Conservation (phyloP, 2,113 vertebrate species). For the Thalassoma bifasciatum region DNA sequence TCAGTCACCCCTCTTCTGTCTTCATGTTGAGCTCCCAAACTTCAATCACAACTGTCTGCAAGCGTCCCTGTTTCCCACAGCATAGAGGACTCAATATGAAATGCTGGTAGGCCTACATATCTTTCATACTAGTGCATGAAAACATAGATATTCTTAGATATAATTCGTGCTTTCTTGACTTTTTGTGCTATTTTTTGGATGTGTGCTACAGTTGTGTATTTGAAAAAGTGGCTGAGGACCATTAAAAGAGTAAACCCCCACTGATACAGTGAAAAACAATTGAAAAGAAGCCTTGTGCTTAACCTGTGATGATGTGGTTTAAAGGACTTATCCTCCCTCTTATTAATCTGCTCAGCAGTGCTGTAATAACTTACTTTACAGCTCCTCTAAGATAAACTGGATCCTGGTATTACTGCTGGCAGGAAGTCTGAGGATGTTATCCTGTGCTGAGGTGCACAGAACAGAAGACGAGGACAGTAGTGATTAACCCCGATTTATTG, state of each 20-base stretch:
- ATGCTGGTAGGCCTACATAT: too few relatives aligned
- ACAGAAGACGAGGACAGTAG: conserved; percentile 5
- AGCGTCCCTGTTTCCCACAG: too few relatives aligned
- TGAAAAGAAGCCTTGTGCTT: background rate
- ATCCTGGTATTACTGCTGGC: conserved; percentile 17
- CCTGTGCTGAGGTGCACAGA: conserved; percentile 8
- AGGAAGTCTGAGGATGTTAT: conserved; percentile 39
- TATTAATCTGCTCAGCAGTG: conserved; percentile 9
- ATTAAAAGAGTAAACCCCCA: background rate
- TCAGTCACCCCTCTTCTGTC: too few relatives aligned
- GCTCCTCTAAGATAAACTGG: conserved; percentile 19
- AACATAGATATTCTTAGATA: too few relatives aligned
- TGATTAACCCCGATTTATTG: conserved; percentile 50
- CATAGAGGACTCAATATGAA: too few relatives aligned
- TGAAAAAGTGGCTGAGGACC: background rate
- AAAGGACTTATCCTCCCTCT: conserved; percentile 34
- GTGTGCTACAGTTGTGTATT: background rate
- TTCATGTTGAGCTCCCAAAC: too few relatives aligned
- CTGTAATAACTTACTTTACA: conserved; percentile 52
- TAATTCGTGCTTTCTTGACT: too few relatives aligned
- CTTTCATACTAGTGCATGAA: too few relatives aligned
- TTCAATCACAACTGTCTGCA: too few relatives aligned
- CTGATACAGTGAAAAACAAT: background rate
- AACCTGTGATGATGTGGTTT: conserved; percentile 5
- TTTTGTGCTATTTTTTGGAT: too few relatives aligned